Percentiles rank a stretch among this genome's conserved stretches.
These are phyloP conservation scores for Bombyx huttoni DNA, from an alignment of 2,888 invertebrate species.

Conservation along the genomic window DNA sequence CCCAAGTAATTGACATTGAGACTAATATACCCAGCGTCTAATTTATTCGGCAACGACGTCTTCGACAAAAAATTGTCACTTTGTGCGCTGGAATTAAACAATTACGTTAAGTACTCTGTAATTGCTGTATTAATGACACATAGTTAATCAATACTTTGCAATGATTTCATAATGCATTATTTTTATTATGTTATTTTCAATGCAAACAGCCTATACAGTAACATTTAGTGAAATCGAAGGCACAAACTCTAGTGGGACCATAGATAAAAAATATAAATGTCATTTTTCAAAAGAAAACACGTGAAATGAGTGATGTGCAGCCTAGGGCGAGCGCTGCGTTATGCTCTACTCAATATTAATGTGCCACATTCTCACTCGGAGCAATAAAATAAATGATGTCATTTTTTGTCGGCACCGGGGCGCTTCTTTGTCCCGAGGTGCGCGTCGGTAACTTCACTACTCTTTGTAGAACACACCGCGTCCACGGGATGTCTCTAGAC, in stretches of 20 bases:
- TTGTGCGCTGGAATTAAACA: too few species aligned
- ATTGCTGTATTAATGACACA: too few species aligned
- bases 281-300: conserved; percentile 1
- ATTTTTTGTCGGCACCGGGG: conserved; percentile 64
- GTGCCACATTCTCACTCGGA: conserved; percentile 63
- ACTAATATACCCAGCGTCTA: too few species aligned
- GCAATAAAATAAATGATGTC: conserved; percentile 73
- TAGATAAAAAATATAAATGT: neutral
- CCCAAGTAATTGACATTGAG: too few species aligned
- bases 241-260: neutral
- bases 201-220: neutral
- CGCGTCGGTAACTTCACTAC: conserved; percentile 41
- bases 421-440: conserved; percentile 52
- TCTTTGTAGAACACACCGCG: conserved; percentile 41
- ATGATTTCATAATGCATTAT: too few species aligned
- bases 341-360: conserved; percentile 65
- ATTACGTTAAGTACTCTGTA: too few species aligned
- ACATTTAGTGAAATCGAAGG: neutral
- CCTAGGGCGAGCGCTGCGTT: conserved; percentile 62
- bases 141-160: too few species aligned
- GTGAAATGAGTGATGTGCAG: conserved; percentile 27
- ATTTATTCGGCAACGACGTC: too few species aligned
- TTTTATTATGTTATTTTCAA: neutral
- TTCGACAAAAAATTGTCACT: too few species aligned
- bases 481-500: conserved; percentile 60